Evolutionary conservation across 2,797 vertebrate species (phyloP).

Genomic region (Smutsia gigantea): DNA sequence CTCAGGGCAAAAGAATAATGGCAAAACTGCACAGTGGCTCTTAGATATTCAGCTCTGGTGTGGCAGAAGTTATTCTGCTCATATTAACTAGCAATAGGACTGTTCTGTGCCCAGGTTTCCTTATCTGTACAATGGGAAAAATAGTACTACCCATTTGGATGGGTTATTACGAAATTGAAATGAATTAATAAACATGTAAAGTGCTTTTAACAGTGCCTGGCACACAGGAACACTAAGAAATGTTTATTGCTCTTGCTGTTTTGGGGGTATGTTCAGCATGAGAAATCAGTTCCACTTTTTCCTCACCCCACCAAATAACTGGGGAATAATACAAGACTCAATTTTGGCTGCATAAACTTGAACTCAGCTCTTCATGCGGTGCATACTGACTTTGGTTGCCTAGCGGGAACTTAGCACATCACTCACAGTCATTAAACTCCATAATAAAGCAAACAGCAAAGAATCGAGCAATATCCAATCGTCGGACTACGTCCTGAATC

Average conservation of each 20-base stretch:
- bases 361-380: not conserved
- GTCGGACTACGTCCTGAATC: not conserved
- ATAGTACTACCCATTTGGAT: not conserved
- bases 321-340: not conserved
- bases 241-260: not conserved
- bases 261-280: not conserved
- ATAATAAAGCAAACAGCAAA: not conserved
- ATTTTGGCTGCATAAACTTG: not conserved
- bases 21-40: not conserved
- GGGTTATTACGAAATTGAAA: constrained; percentile 25
- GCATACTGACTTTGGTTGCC: not conserved
- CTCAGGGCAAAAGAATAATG: not conserved
- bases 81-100: not conserved
- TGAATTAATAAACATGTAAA: not conserved
- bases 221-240: not conserved
- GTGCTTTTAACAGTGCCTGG: not conserved
- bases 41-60: not conserved
- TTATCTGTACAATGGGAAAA: not conserved
- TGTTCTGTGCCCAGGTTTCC: not conserved
- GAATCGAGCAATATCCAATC: not conserved
- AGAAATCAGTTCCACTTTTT: constrained; percentile 31
- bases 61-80: not conserved
- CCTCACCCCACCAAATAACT: not conserved
- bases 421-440: not conserved
- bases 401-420: not conserved